Percentiles rank a stretch among this genome's conserved stretches.
Evolutionary conservation across 2,888 invertebrate genomes (phyloP).

Genomic region (Laspeyria flexula): DNA sequence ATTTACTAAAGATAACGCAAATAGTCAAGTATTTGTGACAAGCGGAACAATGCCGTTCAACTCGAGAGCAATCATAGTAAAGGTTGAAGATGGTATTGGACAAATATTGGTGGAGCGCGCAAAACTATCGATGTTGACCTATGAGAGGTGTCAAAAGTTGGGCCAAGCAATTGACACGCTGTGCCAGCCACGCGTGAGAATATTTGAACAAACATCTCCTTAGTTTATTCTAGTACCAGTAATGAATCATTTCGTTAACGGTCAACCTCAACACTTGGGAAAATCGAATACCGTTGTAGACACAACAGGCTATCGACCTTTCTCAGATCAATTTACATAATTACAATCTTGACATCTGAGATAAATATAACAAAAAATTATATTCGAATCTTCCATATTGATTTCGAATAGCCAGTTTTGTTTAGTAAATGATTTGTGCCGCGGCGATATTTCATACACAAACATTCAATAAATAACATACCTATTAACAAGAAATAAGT

Average conservation of each 20-base stretch:
- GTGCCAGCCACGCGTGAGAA: constrained; percentile 79
- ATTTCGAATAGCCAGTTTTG: constrained; percentile 37
- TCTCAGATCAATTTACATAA: constrained; percentile 67
- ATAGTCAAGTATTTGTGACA: constrained; percentile 44
- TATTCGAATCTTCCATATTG: constrained; percentile 45
- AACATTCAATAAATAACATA: constrained; percentile 29
- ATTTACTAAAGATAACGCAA: constrained; percentile 33
- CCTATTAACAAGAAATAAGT: constrained; percentile 26
- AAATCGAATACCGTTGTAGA: constrained; percentile 66
- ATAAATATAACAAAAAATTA: constrained; percentile 50
- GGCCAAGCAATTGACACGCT: constrained; percentile 75
- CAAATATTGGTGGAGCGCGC: constrained; percentile 71
- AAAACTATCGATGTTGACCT: constrained; percentile 77
- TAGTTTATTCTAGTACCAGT: constrained; percentile 79
- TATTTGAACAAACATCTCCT: constrained; percentile 80
- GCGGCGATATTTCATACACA: constrained; percentile 28
- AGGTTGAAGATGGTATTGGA: constrained; percentile 60
- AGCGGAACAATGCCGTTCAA: constrained; percentile 47
- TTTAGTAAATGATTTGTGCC: constrained; percentile 38
- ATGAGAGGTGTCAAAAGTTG: constrained; percentile 78
- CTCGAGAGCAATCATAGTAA: constrained; percentile 57
- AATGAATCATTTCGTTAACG: constrained; percentile 84
- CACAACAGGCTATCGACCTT: constrained; percentile 64
- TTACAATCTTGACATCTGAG: constrained; percentile 55
- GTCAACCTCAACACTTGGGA: constrained; percentile 72